Conservation (phyloP, 2,888 invertebrate genomes). For the Hypolimnas misippus region DNA sequence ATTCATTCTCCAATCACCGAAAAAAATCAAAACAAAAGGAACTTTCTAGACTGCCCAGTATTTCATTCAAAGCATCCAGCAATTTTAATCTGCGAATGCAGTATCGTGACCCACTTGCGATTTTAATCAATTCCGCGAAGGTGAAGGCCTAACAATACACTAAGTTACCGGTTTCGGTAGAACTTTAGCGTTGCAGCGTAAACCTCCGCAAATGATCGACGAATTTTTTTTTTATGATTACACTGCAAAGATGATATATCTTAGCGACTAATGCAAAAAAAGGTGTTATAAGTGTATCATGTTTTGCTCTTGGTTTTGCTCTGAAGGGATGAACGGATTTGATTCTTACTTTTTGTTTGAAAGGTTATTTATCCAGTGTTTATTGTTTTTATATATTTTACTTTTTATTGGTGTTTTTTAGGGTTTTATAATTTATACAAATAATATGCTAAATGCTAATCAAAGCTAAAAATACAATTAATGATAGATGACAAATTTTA, state of each 20-base stretch:
- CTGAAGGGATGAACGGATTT: too few species aligned
- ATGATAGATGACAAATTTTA: too few species aligned
- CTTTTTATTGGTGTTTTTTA: too few species aligned
- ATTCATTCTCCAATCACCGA: neutral
- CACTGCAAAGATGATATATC: neutral
- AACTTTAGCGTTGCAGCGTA: neutral
- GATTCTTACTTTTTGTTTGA: too few species aligned
- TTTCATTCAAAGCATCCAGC: slow-evolving; percentile 7
- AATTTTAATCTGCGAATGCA: slow-evolving; percentile 16
- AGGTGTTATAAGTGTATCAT: too few species aligned
- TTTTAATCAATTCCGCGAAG: slow-evolving; percentile 31
- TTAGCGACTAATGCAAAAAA: too few species aligned
- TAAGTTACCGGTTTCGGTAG: slow-evolving; percentile 6
- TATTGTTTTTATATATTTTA: too few species aligned
- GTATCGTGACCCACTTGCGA: slow-evolving; percentile 23
- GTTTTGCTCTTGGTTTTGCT: too few species aligned
- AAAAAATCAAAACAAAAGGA: slow-evolving; percentile 1
- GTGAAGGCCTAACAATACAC: slow-evolving; percentile 28
- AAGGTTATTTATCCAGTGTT: too few species aligned
- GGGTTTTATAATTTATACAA: too few species aligned
- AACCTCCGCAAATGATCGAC: neutral
- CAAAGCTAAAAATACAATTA: too few species aligned
- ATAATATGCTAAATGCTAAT: too few species aligned
- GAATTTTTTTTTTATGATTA: neutral
- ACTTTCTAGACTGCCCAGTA: neutral